Base-by-base conservation (phyloP, 2,797 vertebrate species). In the Steatocranus sp. region DNA sequence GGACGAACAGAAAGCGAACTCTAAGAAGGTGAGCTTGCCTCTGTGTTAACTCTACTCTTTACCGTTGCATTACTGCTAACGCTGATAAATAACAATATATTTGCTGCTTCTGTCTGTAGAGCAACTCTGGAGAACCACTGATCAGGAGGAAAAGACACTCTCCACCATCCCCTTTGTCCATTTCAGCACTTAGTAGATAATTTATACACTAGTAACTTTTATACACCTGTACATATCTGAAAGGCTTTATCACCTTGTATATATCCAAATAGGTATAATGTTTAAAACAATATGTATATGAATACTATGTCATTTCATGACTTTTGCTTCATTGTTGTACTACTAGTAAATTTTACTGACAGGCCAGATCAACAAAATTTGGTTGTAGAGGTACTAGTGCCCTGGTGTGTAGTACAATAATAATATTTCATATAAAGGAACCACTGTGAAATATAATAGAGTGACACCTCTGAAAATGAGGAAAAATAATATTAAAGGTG, bases 171-270 rank as follows among this genome's bases (percentile, higher is more conserved):
- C 15, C 78, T 83, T 38, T 17, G 36, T 84, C 58, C 73, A 83
- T 78, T 58, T 86, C 81, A 92, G 93, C 93, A 92, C 91, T 92
- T 90, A 76, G 54, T 78, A 78, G 83, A 91, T 92, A 70, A 93
- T 90, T 89, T 92, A 87, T 85, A 86, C 43, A 88, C 41, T 34
- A 63, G 32, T 89, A 88, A 89, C 76, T 89, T 90, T 92, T 92
- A 89, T 82, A 74, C 51, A n/a, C n/a, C n/a, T 75, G 79, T 34
- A 78, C 80, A 88, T 87, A 78, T 89, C 30, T 87, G 78, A 89
- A 86, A 87, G 38, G 54, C 27, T 25, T 75, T 78, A 82, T 36
- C 23, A 27, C 66, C 46, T 23, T 95, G 84, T 93, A 89, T 73
- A 88, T 89, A 86, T 84, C 68, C 66, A 76, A 49, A 88, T n/a